Evolutionary conservation across 2,797 vertebrate genomes (phyloP), one percentile per base, ranked within the genome.

Genomic region (Glyptemys insculpta): DNA sequence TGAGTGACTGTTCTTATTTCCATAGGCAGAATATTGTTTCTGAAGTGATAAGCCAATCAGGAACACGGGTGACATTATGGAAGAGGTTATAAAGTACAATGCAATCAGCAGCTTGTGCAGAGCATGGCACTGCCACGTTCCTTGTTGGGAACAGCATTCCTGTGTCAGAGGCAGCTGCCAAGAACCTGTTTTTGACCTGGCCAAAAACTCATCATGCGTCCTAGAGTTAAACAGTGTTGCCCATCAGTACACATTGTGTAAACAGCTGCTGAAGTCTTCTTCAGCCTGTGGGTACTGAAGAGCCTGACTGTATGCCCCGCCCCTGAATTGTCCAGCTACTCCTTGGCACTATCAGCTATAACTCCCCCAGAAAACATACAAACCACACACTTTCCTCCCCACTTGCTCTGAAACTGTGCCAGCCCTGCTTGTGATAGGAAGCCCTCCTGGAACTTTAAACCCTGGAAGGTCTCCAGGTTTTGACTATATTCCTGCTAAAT

Each of bases 381-480:
- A 91, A 93, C 41, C 82, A 4, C 88, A 90, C 4, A 0, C 86
- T 94, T 62, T 95, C 76, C 76, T 96, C 76, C 85, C 12, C 0
- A 18, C 85, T 83, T 4, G 0, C 68, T 37, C 93, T 94, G 96
- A 94, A 89, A 25, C 0, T 1, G 81, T 95, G 94, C 92, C 95
- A 96, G 90, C 87, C 62, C 79, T 62, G 92, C 93, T 96, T 41
- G 2, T 95, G 95, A 88, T 72, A 41, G 95, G 95, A 95, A 93
- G 94, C 93, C 94, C 91, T 97, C 83, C 56, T 93, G 85, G 81
- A 95, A 88, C 91, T 90, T 88, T 7, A 53, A 92, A 91, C 83
- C 76, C 92, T 97, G 95, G 95, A 95, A 95, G 4, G 47, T 79
- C 76, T 97, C 96, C 97, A 96, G 81, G 91, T 68, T 95, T 81